A percentile compares a stretch with the other conserved stretches of the same genome.
Conservation (phyloP, 1,140 invertebrate genomes). For the Trypoxylus dichotomus region DNA sequence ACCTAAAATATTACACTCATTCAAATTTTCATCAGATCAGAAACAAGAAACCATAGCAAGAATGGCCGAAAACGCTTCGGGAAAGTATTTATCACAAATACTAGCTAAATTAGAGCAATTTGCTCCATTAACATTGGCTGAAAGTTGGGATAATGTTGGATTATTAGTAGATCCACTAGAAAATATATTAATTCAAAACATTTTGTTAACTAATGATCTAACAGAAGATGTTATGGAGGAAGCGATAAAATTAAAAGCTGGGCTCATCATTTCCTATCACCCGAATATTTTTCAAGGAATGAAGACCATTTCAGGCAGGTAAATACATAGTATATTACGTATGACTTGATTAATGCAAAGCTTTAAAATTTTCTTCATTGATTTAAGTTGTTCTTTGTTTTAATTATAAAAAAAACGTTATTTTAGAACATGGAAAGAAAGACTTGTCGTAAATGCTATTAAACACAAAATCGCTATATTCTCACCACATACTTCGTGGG, state of each 20-base stretch:
- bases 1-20: background rate
- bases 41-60: background rate
- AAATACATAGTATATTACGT: conserved; percentile 40
- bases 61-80: background rate
- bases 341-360: no score
- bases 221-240: conserved; percentile 87
- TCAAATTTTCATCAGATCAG: background rate
- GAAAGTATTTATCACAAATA: conserved; percentile 58
- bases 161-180: conserved; percentile 80
- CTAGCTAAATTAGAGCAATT: conserved; percentile 67
- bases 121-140: conserved; percentile 74
- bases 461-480: conserved; percentile 87
- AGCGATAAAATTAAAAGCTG: conserved; percentile 67
- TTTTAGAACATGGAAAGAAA: conserved; percentile 72
- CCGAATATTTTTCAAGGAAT: conserved; percentile 89
- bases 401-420: no score
- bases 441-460: conserved; percentile 79
- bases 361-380: no score
- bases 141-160: conserved; percentile 95
- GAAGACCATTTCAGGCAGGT: conserved; percentile 84
- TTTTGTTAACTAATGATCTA: conserved; percentile 94
- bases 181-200: conserved; percentile 61
- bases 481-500: conserved; percentile 92
- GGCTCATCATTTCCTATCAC: conserved; percentile 94
- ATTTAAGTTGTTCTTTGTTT: no score